Evolutionary conservation across 1,140 invertebrate species (phyloP), one percentile per base, ranked within the genome.

Genomic region (Leptonema lineaticorne): DNA sequence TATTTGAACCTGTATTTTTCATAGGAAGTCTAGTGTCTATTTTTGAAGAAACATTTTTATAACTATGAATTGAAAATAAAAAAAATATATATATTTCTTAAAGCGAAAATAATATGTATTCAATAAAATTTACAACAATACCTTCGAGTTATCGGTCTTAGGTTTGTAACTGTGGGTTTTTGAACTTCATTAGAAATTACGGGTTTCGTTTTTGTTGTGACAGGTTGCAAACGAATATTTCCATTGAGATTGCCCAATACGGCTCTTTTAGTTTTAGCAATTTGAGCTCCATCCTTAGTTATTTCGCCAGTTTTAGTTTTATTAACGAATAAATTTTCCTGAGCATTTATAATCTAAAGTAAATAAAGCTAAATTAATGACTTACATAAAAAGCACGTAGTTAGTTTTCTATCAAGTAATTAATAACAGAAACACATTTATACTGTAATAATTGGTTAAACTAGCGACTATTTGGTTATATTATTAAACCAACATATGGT

Each of bases 1-100:
- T 63, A 76, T 76, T 29, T 76, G 62, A 20, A 63, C 30, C 26
- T 60, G 67, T 58, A 9, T 27, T 45, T 50, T 77, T 81, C 26
- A 48, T 46, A n/a, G 74, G 60, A 1, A 81, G 69, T 16, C 81
- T 78, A 26, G 81, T 79, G 64, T 82, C 79, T 30, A 82, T 74
- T 75, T 81, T 81, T 0, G 81, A 80, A 50, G 77, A 77, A 1
- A 82, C 77, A 78, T 81, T 78, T 53, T 75, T 78, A 27, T 81
- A 82, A 63, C 77, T 80, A 28, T 48, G 69, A 72, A n/a, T 29
- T 53, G 7, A 9, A 9, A 59, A 5, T 6, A 30, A 59, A 8
- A 30, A 41, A 45, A 45, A 60, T 41, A 5, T 33, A 14, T 3
- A 4, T 11, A 20, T 16, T 5, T 46, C 7, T 18, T 63, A 8